Percentiles rank a stretch among this genome's conserved stretches.
These are phyloP conservation scores for Fringilla coelebs DNA, from an alignment of 2,797 vertebrate genomes.

Conservation along the genomic window DNA sequence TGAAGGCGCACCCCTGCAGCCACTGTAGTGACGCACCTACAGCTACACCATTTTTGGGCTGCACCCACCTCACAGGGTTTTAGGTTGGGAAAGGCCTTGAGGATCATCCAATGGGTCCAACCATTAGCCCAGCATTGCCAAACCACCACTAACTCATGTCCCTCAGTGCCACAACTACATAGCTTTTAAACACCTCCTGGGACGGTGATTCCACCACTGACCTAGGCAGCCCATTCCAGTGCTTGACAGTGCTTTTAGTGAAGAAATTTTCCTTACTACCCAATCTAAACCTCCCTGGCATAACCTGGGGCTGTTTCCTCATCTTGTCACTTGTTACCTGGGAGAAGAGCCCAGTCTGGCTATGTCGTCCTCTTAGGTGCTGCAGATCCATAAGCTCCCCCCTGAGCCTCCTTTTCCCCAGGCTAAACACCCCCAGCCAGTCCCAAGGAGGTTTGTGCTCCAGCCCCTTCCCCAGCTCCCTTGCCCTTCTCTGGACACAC, in stretches of 20 bases:
- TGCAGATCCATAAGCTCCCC: background rate
- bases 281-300: background rate
- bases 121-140: background rate
- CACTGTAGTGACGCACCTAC: background rate
- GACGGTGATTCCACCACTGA: background rate
- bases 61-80: background rate
- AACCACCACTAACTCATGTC: background rate
- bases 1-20: background rate
- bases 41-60: background rate
- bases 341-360: background rate
- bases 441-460: background rate
- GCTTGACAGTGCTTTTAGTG: background rate
- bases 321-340: background rate
- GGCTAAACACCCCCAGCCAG: background rate
- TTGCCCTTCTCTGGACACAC: background rate
- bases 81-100: background rate
- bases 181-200: background rate
- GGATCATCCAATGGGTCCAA: background rate
- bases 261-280: background rate
- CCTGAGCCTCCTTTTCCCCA: background rate
- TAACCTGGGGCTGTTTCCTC: background rate
- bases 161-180: background rate
- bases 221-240: background rate
- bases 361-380: background rate
- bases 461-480: background rate